Conservation (phyloP, 64 coral and sea anemone genomes). For the Stichodactyla helianthus region DNA sequence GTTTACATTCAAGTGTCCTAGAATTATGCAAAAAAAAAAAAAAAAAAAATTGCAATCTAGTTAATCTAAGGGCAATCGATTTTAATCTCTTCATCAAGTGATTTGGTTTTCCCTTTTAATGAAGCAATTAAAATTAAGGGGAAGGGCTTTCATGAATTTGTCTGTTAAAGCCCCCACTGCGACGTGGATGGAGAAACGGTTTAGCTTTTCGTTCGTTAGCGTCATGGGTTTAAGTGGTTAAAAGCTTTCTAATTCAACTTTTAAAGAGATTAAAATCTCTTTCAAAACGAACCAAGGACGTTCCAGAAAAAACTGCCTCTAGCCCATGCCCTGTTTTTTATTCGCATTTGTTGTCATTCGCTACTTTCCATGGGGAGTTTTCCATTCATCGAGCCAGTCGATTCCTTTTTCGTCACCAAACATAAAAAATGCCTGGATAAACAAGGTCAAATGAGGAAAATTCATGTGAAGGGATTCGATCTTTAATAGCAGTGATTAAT, state of each 20-base stretch:
- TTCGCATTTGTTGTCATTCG: neutral
- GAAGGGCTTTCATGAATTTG: neutral
- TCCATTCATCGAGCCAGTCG: neutral
- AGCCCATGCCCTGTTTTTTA: neutral
- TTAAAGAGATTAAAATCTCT: neutral
- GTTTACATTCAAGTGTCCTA: slow-evolving; percentile 2
- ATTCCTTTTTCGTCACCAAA: no score
- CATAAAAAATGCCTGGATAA: no score
- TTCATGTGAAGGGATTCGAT: neutral
- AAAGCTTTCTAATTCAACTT: neutral
- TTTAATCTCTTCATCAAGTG: slow-evolving; percentile 18
- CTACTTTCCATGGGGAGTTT: neutral
- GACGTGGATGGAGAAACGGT: neutral
- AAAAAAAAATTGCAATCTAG: slow-evolving; percentile 12
- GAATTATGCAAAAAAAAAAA: slow-evolving; percentile 20
- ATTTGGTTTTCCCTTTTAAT: neutral
- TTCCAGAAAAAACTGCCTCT: no score
- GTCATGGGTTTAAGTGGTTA: neutral
- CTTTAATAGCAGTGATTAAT: neutral
- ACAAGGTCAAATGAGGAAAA: no score
- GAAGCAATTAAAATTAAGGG: slow-evolving; percentile 5
- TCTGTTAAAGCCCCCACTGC: neutral
- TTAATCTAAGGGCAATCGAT: slow-evolving; percentile 14
- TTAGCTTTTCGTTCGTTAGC: neutral
- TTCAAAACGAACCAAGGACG: neutral